Conservation (phyloP, 2,113 vertebrate genomes). For the Paralichthys olivaceus region DNA sequence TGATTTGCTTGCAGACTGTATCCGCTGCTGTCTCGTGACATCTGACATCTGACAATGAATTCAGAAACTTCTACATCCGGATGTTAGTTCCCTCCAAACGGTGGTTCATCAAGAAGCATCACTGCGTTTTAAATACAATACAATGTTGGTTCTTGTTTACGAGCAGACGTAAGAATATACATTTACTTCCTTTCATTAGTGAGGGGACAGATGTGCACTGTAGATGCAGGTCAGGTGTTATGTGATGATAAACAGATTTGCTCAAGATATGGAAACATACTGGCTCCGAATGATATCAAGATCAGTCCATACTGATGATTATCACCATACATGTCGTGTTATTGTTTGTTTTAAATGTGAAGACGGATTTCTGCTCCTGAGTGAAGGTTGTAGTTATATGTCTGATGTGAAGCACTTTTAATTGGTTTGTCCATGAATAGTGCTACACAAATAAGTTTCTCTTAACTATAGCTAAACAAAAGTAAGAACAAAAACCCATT, state of each 20-base stretch:
- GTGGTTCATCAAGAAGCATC: background rate
- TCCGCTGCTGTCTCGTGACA: slow-evolving; percentile 11
- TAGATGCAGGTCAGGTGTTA: background rate
- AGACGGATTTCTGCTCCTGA: too few species aligned
- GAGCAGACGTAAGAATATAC: too few species aligned
- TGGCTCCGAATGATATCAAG: background rate
- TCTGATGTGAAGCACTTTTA: background rate
- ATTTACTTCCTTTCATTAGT: background rate
- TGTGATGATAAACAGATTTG: background rate
- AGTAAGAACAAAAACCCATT: too few species aligned
- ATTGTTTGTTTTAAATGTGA: too few species aligned
- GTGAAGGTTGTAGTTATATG: too few species aligned
- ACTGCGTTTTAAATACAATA: background rate
- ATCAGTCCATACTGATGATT: too few species aligned
- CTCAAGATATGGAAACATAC: background rate
- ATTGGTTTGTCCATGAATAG: background rate
- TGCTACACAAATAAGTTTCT: too few species aligned
- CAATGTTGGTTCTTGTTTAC: too few species aligned
- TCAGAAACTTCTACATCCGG: slow-evolving; percentile 71
- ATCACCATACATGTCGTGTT: too few species aligned
- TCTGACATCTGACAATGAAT: slow-evolving; percentile 34
- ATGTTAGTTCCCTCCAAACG: background rate
- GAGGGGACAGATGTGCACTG: background rate
- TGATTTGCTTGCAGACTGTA: background rate
- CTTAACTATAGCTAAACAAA: too few species aligned